Conservation (phyloP, 1,140 invertebrate species). For the Marisa cornuarietis region DNA sequence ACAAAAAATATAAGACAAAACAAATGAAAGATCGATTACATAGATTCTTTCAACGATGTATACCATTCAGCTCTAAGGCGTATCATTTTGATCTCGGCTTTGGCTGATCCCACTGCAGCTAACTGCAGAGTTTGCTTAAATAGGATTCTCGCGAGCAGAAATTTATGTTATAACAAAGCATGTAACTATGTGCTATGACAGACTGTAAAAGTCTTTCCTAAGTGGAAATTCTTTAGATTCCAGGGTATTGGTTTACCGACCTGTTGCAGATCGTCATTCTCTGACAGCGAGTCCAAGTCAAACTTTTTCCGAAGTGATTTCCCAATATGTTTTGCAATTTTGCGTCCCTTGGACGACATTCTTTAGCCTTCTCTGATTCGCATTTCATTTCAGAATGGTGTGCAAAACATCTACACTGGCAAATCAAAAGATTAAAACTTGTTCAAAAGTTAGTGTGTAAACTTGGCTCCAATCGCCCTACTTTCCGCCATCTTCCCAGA, state of each 20-base stretch:
- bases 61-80: no score
- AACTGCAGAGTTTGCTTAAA: no score
- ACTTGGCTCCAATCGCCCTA: slow-evolving; percentile 1
- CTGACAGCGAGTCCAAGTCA: slow-evolving; percentile 20
- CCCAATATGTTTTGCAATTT: slow-evolving; percentile 40
- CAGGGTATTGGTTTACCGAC: slow-evolving; percentile 20
- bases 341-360: slow-evolving; percentile 46
- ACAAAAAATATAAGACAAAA: no score
- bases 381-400: slow-evolving; percentile 10
- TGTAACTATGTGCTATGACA: no score
- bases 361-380: slow-evolving; percentile 1
- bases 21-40: no score
- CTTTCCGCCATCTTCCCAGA: slow-evolving; percentile 26
- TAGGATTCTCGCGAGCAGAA: no score
- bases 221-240: slow-evolving; percentile 21
- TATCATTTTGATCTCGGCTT: no score
- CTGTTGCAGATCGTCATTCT: slow-evolving; percentile 24
- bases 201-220: background rate
- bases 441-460: slow-evolving; percentile 9
- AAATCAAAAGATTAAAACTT: slow-evolving; percentile 3
- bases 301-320: slow-evolving; percentile 43
- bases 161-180: no score
- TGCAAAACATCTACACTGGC: background rate
- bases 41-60: no score
- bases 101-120: no score